Percentiles rank a stretch among this genome's conserved stretches.
Evolutionary conservation across 2,797 vertebrate genomes (phyloP).

Genomic region (Rhabdophis nuchalis): DNA sequence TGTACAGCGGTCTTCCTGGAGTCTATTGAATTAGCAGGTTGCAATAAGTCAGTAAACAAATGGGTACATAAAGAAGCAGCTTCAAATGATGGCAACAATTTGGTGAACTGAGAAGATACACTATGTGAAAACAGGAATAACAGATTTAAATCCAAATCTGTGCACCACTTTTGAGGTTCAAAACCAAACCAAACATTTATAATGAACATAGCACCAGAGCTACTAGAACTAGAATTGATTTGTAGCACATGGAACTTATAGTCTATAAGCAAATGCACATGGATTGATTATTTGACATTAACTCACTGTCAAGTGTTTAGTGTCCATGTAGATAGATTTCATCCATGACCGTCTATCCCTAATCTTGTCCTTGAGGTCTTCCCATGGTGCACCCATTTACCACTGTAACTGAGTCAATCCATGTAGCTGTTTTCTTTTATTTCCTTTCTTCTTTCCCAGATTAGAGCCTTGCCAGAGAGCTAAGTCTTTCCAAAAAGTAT

Average conservation of each 20-base stretch:
- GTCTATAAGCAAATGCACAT: neutral
- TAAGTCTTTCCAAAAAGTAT: neutral
- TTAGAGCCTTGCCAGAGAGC: neutral
- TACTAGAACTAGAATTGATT: neutral
- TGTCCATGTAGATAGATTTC: neutral
- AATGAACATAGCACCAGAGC: neutral
- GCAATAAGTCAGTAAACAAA: neutral
- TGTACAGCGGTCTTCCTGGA: neutral
- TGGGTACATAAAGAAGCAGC: neutral
- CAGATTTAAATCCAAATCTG: neutral
- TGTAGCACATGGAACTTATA: neutral
- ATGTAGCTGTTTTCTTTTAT: neutral
- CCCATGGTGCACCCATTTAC: neutral
- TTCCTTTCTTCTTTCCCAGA: neutral
- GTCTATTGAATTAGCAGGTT: neutral
- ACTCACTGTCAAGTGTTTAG: neutral
- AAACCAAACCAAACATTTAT: neutral
- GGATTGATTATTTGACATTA: neutral
- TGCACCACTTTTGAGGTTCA: neutral
- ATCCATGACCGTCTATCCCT: neutral
- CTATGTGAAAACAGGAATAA: neutral
- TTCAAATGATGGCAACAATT: slow-evolving; percentile 19
- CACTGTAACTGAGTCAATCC: neutral
- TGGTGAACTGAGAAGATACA: neutral
- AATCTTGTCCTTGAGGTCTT: neutral